These are phyloP conservation scores for Miniopterus natalensis DNA, from an alignment of 2,113 vertebrate species.

Conservation along the genomic window DNA sequence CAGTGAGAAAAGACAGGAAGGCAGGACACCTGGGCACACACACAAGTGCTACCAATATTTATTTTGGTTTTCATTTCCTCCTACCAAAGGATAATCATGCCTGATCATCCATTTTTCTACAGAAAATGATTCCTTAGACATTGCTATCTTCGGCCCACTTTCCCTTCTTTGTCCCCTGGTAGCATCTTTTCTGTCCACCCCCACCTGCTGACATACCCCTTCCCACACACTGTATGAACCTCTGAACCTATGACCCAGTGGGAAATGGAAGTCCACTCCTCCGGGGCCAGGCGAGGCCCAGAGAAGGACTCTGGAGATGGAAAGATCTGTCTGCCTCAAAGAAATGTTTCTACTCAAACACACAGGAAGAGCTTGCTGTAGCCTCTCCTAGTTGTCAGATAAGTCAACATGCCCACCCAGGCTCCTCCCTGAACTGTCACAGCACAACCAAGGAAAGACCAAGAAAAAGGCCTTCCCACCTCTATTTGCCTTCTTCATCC, in stretches of 20 bases:
- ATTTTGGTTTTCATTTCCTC: conserved; percentile 40
- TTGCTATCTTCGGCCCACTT: conserved; percentile 1
- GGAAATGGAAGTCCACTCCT: neutral
- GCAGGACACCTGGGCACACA: neutral
- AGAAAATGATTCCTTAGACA: neutral
- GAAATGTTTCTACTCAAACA: neutral
- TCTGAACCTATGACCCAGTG: neutral
- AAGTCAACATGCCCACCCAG: neutral
- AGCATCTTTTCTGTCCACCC: neutral
- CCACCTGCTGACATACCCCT: neutral
- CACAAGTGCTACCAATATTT: neutral
- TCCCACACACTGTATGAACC: neutral
- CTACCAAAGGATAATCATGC: neutral
- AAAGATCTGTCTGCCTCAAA: neutral
- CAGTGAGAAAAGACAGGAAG: too few relatives aligned
- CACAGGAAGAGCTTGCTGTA: neutral
- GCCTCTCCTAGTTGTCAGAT: neutral
- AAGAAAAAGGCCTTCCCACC: neutral
- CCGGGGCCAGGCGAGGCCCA: neutral
- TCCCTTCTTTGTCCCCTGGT: neutral
- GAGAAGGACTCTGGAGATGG: neutral
- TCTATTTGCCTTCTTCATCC: neutral
- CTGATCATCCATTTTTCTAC: neutral
- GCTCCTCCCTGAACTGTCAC: neutral
- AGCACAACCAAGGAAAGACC: neutral